Evolutionary conservation across 2,797 vertebrate species (phyloP).

Genomic region (Leucoraja ocellata): DNA sequence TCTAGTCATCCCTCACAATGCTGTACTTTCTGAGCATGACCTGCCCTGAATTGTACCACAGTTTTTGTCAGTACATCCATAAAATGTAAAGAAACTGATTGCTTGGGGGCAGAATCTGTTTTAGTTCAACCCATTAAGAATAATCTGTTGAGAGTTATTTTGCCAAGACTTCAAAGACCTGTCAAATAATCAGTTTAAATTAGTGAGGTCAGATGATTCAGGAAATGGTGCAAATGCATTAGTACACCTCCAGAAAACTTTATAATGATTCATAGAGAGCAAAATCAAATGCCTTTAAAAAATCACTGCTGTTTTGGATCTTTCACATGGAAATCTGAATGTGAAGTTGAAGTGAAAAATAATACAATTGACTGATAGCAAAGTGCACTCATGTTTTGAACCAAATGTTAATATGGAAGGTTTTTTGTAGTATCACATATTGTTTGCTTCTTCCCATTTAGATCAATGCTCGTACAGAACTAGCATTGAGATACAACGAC

Average conservation of each 20-base stretch:
- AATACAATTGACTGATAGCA: not conserved
- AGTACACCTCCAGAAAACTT: not conserved
- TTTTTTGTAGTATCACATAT: not conserved
- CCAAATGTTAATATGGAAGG: not conserved
- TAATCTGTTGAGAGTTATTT: not conserved
- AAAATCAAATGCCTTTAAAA: not conserved
- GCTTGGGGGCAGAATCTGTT: not conserved
- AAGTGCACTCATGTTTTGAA: not conserved
- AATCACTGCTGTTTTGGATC: not conserved
- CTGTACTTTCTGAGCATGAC: too few species aligned
- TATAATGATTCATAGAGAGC: not conserved
- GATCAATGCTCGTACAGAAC: slow-evolving; percentile 68
- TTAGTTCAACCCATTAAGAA: not conserved
- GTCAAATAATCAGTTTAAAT: not conserved
- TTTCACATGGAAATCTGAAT: not conserved
- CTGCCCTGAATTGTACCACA: not conserved
- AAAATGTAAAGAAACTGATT: not conserved
- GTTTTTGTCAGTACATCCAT: not conserved
- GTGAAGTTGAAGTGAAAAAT: not conserved
- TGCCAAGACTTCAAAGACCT: not conserved
- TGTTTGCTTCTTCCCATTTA: slow-evolving; percentile 45
- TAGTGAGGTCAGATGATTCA: not conserved
- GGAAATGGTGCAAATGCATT: not conserved
- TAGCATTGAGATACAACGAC: slow-evolving; percentile 68
- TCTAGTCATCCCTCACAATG: too few species aligned